A percentile compares a stretch with the other conserved stretches of the same genome.
phyloP scores from a whole-genome alignment of 2,888 invertebrate genomes.

The Lamellibrachia satsuma region DNA sequence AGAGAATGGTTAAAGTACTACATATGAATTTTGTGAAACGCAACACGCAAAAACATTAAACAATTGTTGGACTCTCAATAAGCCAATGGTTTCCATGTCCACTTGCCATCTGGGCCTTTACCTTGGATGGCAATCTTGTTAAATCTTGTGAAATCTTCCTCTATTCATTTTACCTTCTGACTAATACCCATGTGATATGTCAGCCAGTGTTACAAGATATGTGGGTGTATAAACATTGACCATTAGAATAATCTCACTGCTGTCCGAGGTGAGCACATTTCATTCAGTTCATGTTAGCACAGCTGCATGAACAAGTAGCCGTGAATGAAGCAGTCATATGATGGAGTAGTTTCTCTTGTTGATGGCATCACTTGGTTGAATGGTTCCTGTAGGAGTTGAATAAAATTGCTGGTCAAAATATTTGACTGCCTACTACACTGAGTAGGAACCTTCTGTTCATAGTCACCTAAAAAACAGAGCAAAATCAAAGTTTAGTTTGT shows the following conservation, averaged over 20 bases:
- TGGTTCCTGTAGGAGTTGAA: neutral
- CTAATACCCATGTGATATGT: no score
- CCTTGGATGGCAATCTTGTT: no score
- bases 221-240: no score
- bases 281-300: neutral
- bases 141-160: no score
- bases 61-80: neutral
- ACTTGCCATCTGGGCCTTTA: no score
- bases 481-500: neutral
- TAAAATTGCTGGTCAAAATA: neutral
- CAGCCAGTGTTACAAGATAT: no score
- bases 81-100: no score
- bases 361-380: neutral
- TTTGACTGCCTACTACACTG: neutral
- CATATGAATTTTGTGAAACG: neutral
- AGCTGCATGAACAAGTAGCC: neutral
- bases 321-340: neutral
- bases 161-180: no score
- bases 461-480: neutral
- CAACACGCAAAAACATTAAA: neutral
- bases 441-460: neutral
- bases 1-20: neutral
- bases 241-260: neutral
- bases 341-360: neutral
- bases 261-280: neutral